Evolutionary conservation across 1,140 invertebrate genomes (phyloP), one percentile per base, ranked within the genome.

Genomic region (Geopemphigus sp.): DNA sequence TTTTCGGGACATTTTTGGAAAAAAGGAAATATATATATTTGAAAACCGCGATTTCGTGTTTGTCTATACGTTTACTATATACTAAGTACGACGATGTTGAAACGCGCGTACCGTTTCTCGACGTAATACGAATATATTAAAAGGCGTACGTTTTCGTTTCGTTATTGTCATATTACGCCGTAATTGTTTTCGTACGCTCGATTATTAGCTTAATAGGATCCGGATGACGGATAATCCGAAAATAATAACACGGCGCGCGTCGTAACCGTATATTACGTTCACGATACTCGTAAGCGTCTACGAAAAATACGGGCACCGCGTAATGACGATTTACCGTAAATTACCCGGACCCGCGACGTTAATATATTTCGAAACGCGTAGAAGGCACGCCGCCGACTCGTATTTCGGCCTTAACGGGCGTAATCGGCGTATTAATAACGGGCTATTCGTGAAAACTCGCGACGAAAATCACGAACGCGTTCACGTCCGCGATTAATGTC

Each of bases 181-280:
- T 61, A 29, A 24, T 5, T 53, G 6, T 3, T 19, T 15, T 19
- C 24, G 26, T 68, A 54, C 54, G n/a, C 10, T 72, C 12, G 17
- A 10, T n/a, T 29, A 72, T 72, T 54, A 72, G 14, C 29, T 12
- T 29, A 63, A 54, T 72, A 72, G 47, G 24, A 17, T 54, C 17
- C 12, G 59, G 19, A 14, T 57, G 56, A 24, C 57, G 72, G 53
- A 57, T 76, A 59, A 76, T 76, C 54, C 59, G 32, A 59, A 76
- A 76, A 76, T 76, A 76, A 76, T 76, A 59, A 76, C 32, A 57
- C 12, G 54, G 53, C 39, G 14, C 10, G 4, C n/a, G n/a, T 45
- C 15, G 47, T 47, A 64, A 47, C n/a, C 17, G n/a, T 63, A 32
- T 32, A 29, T 12, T 68, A 47, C 22, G 50, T 29, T 15, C 8